Percentiles rank a stretch among this genome's conserved stretches.
phyloP scores from a whole-genome alignment of 2,888 invertebrate genomes.

The Drosophila ezoana region DNA sequence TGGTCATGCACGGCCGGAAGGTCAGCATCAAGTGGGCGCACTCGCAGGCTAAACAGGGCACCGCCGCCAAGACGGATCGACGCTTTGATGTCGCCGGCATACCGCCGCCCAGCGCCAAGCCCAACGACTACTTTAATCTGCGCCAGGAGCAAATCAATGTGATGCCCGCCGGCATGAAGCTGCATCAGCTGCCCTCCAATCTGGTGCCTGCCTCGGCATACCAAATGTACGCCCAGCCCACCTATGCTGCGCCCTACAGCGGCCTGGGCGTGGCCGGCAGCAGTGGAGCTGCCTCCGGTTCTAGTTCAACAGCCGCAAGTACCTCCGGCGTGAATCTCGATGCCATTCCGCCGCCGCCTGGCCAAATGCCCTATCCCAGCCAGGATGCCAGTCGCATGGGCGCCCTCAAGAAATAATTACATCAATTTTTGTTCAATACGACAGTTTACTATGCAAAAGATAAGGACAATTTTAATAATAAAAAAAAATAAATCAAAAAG shows the following conservation, averaged over 20 bases:
- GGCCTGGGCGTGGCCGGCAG: conserved; percentile 81
- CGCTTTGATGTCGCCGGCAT: conserved; percentile 91
- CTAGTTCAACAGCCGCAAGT: conserved; percentile 16
- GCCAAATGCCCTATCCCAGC: conserved; percentile 95
- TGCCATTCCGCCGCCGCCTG: conserved; percentile 84
- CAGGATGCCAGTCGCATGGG: conserved; percentile 98
- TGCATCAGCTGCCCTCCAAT: conserved; percentile 84
- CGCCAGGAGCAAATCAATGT: conserved; percentile 85
- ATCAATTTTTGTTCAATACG: not conserved
- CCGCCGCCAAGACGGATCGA: conserved; percentile 86
- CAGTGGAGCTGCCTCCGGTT: conserved; percentile 71
- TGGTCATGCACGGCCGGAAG: conserved; percentile 92
- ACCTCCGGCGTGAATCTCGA: conserved; percentile 65
- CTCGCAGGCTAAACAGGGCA: conserved; percentile 92
- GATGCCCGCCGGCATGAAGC: conserved; percentile 85
- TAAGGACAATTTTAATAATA: conserved; percentile 15
- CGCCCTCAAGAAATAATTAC: conserved; percentile 85
- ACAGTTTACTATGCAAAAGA: not conserved
- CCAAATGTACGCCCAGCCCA: conserved; percentile 83
- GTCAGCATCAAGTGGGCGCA: conserved; percentile 99
- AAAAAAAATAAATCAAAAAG: conserved; percentile 5
- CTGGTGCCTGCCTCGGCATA: conserved; percentile 83
- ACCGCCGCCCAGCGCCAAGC: conserved; percentile 88
- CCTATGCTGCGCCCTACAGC: conserved; percentile 84
- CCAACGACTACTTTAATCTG: conserved; percentile 88